A percentile compares a stretch with the other conserved stretches of the same genome.
Evolutionary conservation across 2,113 vertebrate species (phyloP).

Genomic region (Cariama cristata): DNA sequence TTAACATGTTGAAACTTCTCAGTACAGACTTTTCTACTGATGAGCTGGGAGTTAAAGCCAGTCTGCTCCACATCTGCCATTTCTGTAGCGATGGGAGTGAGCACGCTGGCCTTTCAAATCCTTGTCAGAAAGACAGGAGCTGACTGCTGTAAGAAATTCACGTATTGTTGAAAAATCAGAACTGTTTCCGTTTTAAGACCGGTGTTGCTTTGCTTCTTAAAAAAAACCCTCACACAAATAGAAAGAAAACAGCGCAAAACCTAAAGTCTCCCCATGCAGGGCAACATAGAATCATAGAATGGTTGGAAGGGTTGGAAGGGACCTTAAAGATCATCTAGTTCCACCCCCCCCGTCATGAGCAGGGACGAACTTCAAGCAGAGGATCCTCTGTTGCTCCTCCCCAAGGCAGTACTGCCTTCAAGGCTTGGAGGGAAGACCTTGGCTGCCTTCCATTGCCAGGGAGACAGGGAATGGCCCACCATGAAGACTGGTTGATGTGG

Average conservation of each 20-base stretch:
- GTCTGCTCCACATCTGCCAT: not conserved
- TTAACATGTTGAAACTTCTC: not conserved
- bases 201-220: not conserved
- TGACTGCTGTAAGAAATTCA: not conserved
- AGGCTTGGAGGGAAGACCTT: not conserved
- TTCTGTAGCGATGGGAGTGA: not conserved
- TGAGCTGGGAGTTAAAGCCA: not conserved
- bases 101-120: not conserved
- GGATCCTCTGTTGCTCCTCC: not conserved
- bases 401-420: fast-evolving
- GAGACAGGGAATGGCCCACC: not conserved
- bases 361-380: not conserved
- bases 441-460: not conserved
- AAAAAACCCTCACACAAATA: fast-evolving
- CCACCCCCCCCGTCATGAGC: fast-evolving
- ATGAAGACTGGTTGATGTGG: not conserved
- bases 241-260: not conserved
- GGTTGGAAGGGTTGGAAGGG: not conserved
- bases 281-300: not conserved
- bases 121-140: not conserved
- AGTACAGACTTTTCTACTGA: not conserved
- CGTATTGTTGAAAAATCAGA: not conserved
- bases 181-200: not conserved
- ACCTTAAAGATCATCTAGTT: not conserved
- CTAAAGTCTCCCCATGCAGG: not conserved